Percentiles rank a stretch among this genome's conserved stretches.
phyloP scores from a whole-genome alignment of 2,797 vertebrate genomes.

The Gymnoscopelus microlampas region DNA sequence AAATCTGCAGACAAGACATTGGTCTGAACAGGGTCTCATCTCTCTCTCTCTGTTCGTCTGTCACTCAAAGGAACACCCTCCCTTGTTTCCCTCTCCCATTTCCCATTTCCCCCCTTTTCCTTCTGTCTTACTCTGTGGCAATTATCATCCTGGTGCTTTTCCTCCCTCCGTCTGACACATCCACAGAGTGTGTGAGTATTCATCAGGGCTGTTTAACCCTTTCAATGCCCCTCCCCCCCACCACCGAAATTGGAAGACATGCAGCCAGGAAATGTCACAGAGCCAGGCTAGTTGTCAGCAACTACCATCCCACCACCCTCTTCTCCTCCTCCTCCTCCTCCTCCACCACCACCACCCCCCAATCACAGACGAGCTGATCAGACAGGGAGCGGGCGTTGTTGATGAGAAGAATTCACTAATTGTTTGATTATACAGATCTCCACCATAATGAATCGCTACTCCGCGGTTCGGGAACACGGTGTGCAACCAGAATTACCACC shows the following conservation, averaged over 20 bases:
- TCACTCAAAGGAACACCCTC: slow-evolving; percentile 4
- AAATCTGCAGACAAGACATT: no score
- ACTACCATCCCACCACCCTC: slow-evolving; percentile 35
- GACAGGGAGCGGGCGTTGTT: slow-evolving; percentile 86
- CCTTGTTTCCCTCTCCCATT: slow-evolving; percentile 1
- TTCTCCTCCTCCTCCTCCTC: slow-evolving; percentile 21
- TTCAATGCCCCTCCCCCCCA: slow-evolving; percentile 25
- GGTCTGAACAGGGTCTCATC: background rate
- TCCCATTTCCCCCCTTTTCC: background rate
- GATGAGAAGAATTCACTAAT: slow-evolving; percentile 97
- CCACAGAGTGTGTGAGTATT: slow-evolving; percentile 60
- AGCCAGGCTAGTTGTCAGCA: slow-evolving; percentile 65
- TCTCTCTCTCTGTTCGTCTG: background rate
- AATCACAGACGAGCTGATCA: slow-evolving; percentile 80
- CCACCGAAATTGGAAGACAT: slow-evolving; percentile 61
- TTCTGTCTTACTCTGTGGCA: slow-evolving; percentile 62
- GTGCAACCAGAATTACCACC: slow-evolving; percentile 98
- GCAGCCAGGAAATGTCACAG: slow-evolving; percentile 70
- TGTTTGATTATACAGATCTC: slow-evolving; percentile 99
- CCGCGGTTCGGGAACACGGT: slow-evolving; percentile 96
- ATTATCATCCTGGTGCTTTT: slow-evolving; percentile 62
- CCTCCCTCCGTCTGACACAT: slow-evolving; percentile 67
- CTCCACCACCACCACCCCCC: slow-evolving; percentile 13
- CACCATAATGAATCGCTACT: slow-evolving; percentile 99
- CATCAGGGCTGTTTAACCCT: slow-evolving; percentile 74